Evolutionary conservation across 1,140 invertebrate species (phyloP).

Genomic region (Laupala kohalensis): DNA sequence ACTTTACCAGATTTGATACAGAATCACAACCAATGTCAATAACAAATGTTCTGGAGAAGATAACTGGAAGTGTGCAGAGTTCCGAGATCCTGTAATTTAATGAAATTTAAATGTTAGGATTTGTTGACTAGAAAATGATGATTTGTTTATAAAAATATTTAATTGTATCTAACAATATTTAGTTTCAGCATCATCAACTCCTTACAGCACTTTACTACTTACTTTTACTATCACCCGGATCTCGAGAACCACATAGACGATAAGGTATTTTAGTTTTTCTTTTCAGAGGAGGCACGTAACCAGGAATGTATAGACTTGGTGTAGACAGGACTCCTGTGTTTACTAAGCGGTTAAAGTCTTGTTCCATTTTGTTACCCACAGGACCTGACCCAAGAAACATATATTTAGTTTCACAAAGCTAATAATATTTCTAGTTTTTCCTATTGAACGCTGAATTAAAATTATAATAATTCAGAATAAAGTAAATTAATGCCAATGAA

Average conservation of each 20-base stretch:
- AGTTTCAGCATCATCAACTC: too few relatives aligned
- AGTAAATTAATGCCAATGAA: slow-evolving; percentile 2
- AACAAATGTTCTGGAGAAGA: too few relatives aligned
- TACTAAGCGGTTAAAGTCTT: slow-evolving; percentile 61
- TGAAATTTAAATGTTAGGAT: background rate
- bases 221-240: slow-evolving; percentile 50
- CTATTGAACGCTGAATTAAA: too few relatives aligned
- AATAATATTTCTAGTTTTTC: too few relatives aligned
- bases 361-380: slow-evolving; percentile 56
- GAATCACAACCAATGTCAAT: too few relatives aligned
- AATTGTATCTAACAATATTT: too few relatives aligned
- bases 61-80: too few relatives aligned
- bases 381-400: slow-evolving; percentile 36
- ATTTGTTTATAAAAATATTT: background rate
- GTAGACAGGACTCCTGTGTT: slow-evolving; percentile 54
- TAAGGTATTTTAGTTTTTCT: slow-evolving; percentile 55
- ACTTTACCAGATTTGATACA: too few relatives aligned
- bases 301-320: slow-evolving; percentile 64
- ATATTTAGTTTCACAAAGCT: too few relatives aligned
- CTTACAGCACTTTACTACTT: slow-evolving; percentile 37
- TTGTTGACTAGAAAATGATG: background rate
- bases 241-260: slow-evolving; percentile 54
- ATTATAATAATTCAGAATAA: background rate
- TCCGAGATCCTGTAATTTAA: background rate
- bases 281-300: slow-evolving; percentile 50